phyloP scores from a whole-genome alignment of 2,113 vertebrate species.

The Rhodinocichla rosea region DNA sequence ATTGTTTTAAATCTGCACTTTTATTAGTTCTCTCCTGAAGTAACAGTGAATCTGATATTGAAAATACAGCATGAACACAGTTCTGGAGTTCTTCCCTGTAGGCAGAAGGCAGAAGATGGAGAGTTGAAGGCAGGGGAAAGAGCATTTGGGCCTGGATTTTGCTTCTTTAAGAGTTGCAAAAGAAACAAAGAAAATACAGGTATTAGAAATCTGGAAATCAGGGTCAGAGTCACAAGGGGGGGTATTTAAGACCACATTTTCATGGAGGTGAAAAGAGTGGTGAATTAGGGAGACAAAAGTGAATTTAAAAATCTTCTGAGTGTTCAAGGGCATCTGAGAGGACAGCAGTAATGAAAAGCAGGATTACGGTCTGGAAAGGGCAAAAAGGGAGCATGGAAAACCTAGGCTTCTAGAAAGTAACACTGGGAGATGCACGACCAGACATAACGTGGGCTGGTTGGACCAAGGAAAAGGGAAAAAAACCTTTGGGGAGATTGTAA shows the following conservation, averaged over 20 bases:
- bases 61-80: neutral
- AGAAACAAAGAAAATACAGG: neutral
- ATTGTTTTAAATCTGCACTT: neutral
- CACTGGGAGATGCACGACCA: neutral
- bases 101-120: neutral
- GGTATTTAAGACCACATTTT: neutral
- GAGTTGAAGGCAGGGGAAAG: neutral
- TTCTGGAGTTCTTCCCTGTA: neutral
- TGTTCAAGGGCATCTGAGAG: neutral
- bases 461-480: neutral
- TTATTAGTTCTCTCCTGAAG: neutral
- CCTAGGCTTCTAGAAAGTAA: neutral
- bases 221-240: accelerated
- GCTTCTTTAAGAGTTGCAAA: neutral
- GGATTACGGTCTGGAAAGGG: neutral
- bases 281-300: neutral
- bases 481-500: neutral
- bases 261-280: neutral
- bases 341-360: neutral
- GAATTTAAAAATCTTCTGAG: neutral
- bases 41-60: neutral
- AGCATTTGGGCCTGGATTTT: neutral
- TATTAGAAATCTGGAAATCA: neutral
- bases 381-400: neutral
- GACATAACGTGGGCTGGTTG: neutral